A percentile compares a stretch with the other conserved stretches of the same genome.
These are phyloP conservation scores for Papilio elwesi DNA, from an alignment of 2,888 invertebrate species.

Conservation along the genomic window DNA sequence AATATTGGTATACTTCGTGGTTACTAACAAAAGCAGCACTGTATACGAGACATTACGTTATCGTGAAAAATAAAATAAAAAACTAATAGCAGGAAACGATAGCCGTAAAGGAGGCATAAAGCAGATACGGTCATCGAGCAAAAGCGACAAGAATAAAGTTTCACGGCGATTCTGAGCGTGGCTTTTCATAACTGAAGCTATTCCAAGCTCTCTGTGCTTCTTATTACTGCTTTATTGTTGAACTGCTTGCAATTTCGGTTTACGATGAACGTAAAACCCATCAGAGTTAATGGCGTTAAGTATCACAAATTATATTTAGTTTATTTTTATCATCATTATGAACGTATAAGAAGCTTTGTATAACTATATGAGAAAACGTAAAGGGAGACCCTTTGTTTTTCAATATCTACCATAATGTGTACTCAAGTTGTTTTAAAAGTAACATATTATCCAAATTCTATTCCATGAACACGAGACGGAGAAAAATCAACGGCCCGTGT, in stretches of 20 bases:
- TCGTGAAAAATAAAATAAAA: slow-evolving; percentile 43
- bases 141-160: slow-evolving; percentile 60
- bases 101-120: slow-evolving; percentile 60
- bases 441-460: neutral
- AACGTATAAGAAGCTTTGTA: neutral
- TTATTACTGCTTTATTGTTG: slow-evolving; percentile 45
- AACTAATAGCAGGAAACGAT: slow-evolving; percentile 60
- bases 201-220: slow-evolving; percentile 43
- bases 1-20: neutral
- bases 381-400: too few species aligned
- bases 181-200: slow-evolving; percentile 51
- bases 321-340: slow-evolving; percentile 3
- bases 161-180: slow-evolving; percentile 50
- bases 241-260: slow-evolving; percentile 48
- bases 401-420: neutral
- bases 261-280: slow-evolving; percentile 36
- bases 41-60: slow-evolving; percentile 44
- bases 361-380: neutral
- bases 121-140: slow-evolving; percentile 60
- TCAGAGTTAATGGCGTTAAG: slow-evolving; percentile 16
- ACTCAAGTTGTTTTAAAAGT: neutral
- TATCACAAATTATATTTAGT: slow-evolving; percentile 2
- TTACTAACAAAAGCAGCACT: slow-evolving; percentile 43
- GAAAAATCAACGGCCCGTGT: too few species aligned
- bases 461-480: neutral